phyloP scores from a whole-genome alignment of 1,140 invertebrate genomes.

The Tetramorium alpestre region DNA sequence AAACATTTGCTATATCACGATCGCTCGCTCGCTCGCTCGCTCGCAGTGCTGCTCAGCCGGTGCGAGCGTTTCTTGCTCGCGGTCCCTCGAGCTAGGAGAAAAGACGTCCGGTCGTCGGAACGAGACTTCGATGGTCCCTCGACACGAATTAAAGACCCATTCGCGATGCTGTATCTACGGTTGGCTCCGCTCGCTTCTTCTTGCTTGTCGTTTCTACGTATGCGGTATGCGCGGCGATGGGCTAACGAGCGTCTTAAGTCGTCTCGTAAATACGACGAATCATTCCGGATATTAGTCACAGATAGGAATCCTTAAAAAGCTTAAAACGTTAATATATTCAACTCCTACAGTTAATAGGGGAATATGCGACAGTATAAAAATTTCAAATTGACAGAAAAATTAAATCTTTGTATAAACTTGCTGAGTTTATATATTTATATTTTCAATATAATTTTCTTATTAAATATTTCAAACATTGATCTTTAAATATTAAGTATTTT shows the following conservation, averaged over 20 bases:
- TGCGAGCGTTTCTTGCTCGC: conserved; percentile 64
- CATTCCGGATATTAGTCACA: conserved; percentile 44
- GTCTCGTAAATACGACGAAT: conserved; percentile 44
- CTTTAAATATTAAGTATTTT: background rate
- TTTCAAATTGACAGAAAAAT: background rate
- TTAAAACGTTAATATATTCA: background rate
- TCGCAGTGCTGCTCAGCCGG: conserved; percentile 25
- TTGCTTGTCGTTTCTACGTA: conserved; percentile 42
- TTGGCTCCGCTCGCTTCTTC: conserved; percentile 14
- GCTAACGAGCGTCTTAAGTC: conserved; percentile 38
- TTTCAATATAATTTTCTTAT: background rate
- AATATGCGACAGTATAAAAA: background rate
- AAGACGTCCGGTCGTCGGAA: conserved; percentile 48
- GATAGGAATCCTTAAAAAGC: background rate
- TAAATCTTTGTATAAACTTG: background rate
- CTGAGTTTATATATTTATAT: background rate
- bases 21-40: conserved; percentile 43
- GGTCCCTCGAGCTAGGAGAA: conserved; percentile 53
- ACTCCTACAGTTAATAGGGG: background rate
- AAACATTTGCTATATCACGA: conserved; percentile 76
- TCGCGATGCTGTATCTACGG: conserved; percentile 31
- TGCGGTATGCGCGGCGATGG: conserved; percentile 20
- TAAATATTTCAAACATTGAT: background rate
- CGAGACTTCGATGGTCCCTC: conserved; percentile 55
- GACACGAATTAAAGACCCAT: conserved; percentile 59